Percentiles rank a stretch among this genome's conserved stretches.
phyloP scores from a whole-genome alignment of 2,888 invertebrate genomes.

The Eupithecia pulchellata region DNA sequence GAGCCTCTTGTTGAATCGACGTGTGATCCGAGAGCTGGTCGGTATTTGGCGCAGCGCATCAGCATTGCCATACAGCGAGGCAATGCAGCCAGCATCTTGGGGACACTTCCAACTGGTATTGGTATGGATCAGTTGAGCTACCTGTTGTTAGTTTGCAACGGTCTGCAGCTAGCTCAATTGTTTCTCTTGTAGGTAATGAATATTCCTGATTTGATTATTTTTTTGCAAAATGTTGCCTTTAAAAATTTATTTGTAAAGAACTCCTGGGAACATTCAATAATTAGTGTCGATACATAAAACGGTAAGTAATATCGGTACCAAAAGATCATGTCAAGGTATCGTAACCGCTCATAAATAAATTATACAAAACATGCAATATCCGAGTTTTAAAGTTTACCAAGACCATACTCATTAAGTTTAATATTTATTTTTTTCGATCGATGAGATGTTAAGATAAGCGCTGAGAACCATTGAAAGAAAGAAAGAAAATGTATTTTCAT shows the following conservation, averaged over 20 bases:
- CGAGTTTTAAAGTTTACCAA: conserved; percentile 38
- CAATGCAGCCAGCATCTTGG: too few relatives aligned
- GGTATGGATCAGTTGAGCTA: too few relatives aligned
- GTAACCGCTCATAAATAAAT: conserved; percentile 30
- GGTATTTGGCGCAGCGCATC: too few relatives aligned
- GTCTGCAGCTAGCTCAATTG: too few relatives aligned
- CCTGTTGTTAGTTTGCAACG: too few relatives aligned
- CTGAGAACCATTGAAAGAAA: not conserved
- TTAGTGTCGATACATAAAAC: not conserved
- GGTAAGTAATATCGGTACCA: conserved; percentile 2
- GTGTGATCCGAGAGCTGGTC: too few relatives aligned
- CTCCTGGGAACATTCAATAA: not conserved
- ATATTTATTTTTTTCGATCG: conserved; percentile 43
- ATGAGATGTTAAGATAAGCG: conserved; percentile 42
- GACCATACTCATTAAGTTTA: conserved; percentile 34
- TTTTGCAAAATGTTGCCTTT: too few relatives aligned
- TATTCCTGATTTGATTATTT: too few relatives aligned
- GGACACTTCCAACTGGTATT: too few relatives aligned
- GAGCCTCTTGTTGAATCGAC: too few relatives aligned
- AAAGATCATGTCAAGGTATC: conserved; percentile 23
- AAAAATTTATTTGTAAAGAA: not conserved
- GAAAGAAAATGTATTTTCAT: not conserved
- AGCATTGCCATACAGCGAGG: too few relatives aligned
- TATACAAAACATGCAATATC: conserved; percentile 38
- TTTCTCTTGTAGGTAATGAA: too few relatives aligned